Percentiles rank a stretch among this genome's conserved stretches.
Conservation (phyloP, 2,797 vertebrate species). For the Parotocinclus haroldoi region DNA sequence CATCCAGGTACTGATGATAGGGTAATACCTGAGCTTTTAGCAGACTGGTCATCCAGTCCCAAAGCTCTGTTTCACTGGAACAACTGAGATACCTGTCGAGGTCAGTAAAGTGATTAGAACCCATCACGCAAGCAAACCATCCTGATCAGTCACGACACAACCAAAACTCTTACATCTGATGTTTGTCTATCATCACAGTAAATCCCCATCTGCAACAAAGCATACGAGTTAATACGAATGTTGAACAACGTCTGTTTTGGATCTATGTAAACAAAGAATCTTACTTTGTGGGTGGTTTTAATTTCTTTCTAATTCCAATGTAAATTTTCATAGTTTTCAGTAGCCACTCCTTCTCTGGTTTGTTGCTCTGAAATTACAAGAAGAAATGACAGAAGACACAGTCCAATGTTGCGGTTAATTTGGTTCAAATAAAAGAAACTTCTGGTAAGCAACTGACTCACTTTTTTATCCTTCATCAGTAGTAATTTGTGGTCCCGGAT, state of each 20-base stretch:
- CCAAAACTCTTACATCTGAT: constrained; percentile 87
- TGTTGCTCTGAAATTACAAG: constrained; percentile 75
- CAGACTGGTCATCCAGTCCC: constrained; percentile 94
- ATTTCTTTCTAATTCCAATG: constrained; percentile 87
- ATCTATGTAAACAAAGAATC: constrained; percentile 32
- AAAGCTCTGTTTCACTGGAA: constrained; percentile 80
- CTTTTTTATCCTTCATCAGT: constrained; percentile 93
- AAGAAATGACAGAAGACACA: background rate
- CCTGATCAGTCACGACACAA: background rate
- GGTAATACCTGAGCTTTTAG: constrained; percentile 84
- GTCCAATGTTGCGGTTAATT: background rate
- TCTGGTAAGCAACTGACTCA: constrained; percentile 48
- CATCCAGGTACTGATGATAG: constrained; percentile 12
- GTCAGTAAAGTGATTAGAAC: constrained; percentile 11
- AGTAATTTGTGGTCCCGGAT: constrained; percentile 81
- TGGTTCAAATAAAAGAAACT: background rate
- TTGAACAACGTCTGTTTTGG: background rate
- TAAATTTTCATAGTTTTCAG: constrained; percentile 89
- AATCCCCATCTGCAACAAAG: constrained; percentile 85
- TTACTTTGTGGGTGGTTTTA: constrained; percentile 90
- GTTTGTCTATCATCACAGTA: constrained; percentile 86
- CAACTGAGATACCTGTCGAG: constrained; percentile 82
- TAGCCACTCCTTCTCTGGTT: constrained; percentile 88
- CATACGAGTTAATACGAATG: background rate
- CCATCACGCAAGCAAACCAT: constrained; percentile 5